Evolutionary conservation across 2,113 vertebrate species (phyloP).

Genomic region (Halcyon senegalensis): DNA sequence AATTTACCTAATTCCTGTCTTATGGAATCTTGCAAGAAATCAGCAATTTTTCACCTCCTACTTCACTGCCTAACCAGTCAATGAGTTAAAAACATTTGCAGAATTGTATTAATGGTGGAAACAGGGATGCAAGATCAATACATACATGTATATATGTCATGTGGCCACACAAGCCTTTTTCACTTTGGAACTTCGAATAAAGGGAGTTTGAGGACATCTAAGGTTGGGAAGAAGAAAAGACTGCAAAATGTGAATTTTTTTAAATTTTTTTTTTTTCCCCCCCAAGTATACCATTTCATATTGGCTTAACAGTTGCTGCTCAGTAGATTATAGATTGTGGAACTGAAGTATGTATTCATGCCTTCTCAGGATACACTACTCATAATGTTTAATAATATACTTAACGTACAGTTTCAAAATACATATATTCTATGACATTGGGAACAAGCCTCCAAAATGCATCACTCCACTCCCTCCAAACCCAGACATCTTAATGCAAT

Average conservation of each 20-base stretch:
- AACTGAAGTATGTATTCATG: background rate
- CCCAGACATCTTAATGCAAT: background rate
- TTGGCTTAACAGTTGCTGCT: background rate
- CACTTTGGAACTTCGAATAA: background rate
- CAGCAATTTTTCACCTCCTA: background rate
- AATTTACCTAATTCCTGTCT: background rate
- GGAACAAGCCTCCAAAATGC: background rate
- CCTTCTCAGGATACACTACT: background rate
- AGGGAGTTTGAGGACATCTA: background rate
- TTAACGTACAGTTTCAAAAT: background rate
- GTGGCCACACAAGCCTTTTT: background rate
- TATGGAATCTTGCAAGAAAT: background rate
- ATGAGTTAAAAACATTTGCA: background rate
- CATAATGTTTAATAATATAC: background rate
- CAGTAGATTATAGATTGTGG: background rate
- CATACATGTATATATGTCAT: rapidly evolving
- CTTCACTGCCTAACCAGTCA: background rate
- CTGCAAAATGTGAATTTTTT: background rate
- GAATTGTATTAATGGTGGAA: background rate
- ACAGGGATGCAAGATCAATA: background rate
- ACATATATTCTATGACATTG: background rate
- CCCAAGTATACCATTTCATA: background rate
- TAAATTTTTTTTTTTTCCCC: background rate
- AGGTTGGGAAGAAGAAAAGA: background rate
- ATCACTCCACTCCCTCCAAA: background rate